Evolutionary conservation across 2,888 invertebrate genomes (phyloP), one percentile per base, ranked within the genome.

Genomic region (Melanotus villosus): DNA sequence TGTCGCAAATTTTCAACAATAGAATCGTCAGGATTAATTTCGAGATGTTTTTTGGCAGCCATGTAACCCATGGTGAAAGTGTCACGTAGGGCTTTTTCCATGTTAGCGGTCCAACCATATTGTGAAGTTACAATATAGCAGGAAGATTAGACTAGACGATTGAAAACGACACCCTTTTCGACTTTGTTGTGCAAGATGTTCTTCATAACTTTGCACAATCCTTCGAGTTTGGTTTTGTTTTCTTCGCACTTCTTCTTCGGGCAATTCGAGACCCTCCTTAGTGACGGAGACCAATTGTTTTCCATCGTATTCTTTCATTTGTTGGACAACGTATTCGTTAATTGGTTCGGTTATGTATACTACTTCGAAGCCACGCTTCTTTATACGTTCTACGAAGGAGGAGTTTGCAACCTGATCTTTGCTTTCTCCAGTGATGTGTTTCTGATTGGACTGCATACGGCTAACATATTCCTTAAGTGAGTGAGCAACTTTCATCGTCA

Each of bases 51-150:
- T 89, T 99, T 99, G 75, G 99, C 98, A 0, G 98, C 95, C 99
- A 99, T 99, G 89, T 99, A 99, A 36, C 99, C 98, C 97, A 99
- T 98, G 73, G 99, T 98, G n/a, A 96, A 95, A 0, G 97, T 93
- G 83, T 99, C 99, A 26, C 98, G 89, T 10, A 99, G 90, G 41
- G 99, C 99, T 70, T 99, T 92, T 84, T 99, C 99, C 99, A 99
- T 99, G 87, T 99, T 99, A 0, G 99, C 99, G 0, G 98, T 96
- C 99, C 99, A 99, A 56, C 99, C 99, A 81, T 97, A 99, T 84
- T 99, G 98, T 0, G 97, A 96, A 0, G 99, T 99, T 60, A 99
- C 99, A 80, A 99, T 99, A 86, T 99, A 99, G 88, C 99, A 99
- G 0, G 99, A 99, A 0, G 98, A 99, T 78, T 96, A 94, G 0